A percentile compares a stretch with the other conserved stretches of the same genome.
Evolutionary conservation across 2,797 vertebrate species (phyloP).

Genomic region (Eremophila alpestris): DNA sequence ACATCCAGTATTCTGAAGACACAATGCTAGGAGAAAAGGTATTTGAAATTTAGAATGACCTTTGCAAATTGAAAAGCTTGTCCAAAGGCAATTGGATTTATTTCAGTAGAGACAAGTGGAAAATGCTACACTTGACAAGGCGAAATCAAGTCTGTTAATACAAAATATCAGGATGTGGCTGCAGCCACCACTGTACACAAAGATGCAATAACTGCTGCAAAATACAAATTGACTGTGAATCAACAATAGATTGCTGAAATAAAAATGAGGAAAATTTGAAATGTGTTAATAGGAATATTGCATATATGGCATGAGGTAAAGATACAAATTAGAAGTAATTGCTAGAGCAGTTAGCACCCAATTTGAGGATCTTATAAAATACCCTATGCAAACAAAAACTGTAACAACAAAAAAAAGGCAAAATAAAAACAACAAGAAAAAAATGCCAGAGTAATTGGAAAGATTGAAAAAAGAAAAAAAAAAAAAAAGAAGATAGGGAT

Average conservation of each 20-base stretch:
- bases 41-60: constrained; percentile 5
- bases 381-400: neutral
- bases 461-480: neutral
- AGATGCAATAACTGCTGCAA: neutral
- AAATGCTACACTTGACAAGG: neutral
- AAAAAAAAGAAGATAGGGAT: neutral
- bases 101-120: neutral
- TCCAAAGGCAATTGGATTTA: constrained; percentile 18
- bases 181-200: neutral
- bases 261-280: neutral
- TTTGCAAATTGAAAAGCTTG: neutral
- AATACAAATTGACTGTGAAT: neutral
- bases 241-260: neutral
- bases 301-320: neutral
- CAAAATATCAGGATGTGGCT: neutral
- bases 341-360: neutral
- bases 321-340: neutral
- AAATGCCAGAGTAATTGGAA: neutral
- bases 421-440: neutral
- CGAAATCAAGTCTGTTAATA: neutral
- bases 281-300: neutral
- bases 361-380: neutral
- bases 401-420: neutral
- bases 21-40: neutral
- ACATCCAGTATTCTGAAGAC: neutral